These are phyloP conservation scores for Pseudochirops corinnae DNA, from an alignment of 2,797 vertebrate genomes.

Conservation along the genomic window DNA sequence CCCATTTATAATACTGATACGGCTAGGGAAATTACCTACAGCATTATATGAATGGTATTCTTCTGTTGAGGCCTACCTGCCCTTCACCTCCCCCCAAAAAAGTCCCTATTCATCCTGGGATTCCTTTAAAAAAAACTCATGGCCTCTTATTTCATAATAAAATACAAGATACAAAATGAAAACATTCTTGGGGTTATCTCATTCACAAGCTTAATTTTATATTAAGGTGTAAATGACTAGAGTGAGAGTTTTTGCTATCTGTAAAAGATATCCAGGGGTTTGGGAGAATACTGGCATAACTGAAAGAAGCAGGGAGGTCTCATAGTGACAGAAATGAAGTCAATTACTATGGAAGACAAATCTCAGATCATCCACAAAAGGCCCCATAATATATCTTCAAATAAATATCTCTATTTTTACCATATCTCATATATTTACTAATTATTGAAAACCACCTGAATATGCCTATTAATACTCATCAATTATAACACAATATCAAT, in stretches of 20 bases:
- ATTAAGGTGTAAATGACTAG: neutral
- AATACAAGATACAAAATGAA: neutral
- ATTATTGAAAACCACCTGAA: neutral
- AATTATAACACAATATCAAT: neutral
- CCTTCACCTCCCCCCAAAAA: neutral
- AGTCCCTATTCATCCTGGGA: neutral
- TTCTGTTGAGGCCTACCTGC: neutral
- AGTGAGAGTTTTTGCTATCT: too few species aligned
- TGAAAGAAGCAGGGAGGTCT: neutral
- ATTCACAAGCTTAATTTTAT: neutral
- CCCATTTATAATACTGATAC: neutral
- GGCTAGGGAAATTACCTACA: neutral
- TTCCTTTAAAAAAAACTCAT: conserved; percentile 1
- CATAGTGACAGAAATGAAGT: neutral
- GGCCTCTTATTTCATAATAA: conserved; percentile 4
- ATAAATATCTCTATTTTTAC: neutral
- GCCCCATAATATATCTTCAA: neutral
- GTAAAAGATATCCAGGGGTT: too few species aligned
- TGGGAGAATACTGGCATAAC: neutral
- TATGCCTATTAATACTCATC: neutral
- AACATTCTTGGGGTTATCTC: neutral
- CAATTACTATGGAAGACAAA: neutral
- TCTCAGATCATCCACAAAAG: neutral
- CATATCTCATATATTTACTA: conserved; percentile 6
- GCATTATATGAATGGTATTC: neutral